These are phyloP conservation scores for Smutsia temminckii DNA, from an alignment of 2,797 vertebrate species.

Conservation along the genomic window DNA sequence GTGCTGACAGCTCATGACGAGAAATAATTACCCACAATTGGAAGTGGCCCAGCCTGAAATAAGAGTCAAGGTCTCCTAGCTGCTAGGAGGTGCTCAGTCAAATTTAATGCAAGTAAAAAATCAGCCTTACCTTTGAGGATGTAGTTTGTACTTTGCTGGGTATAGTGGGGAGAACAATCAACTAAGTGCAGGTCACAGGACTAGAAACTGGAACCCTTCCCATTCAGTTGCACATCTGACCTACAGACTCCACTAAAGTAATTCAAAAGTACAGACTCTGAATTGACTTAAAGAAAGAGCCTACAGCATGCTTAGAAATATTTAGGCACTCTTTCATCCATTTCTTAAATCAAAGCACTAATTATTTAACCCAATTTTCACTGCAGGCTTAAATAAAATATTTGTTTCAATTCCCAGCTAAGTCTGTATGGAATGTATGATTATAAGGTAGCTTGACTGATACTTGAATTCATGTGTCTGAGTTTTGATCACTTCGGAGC, in stretches of 20 bases:
- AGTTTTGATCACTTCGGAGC: not conserved
- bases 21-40: not conserved
- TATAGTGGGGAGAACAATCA: not conserved
- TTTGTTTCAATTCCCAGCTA: not conserved
- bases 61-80: not conserved
- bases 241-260: not conserved
- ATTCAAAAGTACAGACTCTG: not conserved
- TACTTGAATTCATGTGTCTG: not conserved
- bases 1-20: not conserved
- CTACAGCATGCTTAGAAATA: not conserved
- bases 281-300: not conserved
- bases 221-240: not conserved
- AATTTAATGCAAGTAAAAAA: constrained; percentile 3
- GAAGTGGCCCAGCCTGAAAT: not conserved
- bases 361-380: not conserved
- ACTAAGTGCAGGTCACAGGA: not conserved
- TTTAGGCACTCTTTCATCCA: not conserved
- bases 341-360: not conserved
- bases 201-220: not conserved
- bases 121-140: not conserved
- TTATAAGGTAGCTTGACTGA: not conserved
- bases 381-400: not conserved
- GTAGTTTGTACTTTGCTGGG: not conserved
- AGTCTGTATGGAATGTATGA: not conserved
- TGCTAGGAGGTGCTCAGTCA: not conserved